Base-by-base conservation (phyloP, 92 coral and sea anemone species). In the Meandrina meandrites region DNA sequence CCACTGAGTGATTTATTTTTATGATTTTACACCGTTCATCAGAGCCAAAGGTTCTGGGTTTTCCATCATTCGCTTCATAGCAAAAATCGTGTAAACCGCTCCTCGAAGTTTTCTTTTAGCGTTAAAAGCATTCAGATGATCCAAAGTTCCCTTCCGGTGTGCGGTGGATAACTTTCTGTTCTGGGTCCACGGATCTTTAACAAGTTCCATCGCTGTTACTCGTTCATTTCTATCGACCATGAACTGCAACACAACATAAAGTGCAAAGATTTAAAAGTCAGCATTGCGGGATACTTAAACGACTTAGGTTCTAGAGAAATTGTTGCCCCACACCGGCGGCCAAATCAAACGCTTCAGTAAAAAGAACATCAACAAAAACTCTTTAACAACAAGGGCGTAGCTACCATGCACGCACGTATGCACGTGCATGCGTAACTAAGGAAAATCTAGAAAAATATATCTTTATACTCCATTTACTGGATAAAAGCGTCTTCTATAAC, bases 81-180 rank as follows among this genome's bases (percentile, higher is more conserved):
- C 95, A 81, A 94, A 88, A 40, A 94, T 92, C 19, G 92, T 91
- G 83, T 86, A 91, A 47, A 93, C 96, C 7, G 92, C 92, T 3
- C 94, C 95, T 54, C 93, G 88, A 6, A 91, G 75, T 78, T 94
- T 94, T 47, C 95, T 87, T 21, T 90, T 93, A 0, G 98, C 94
- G 79, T 94, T 93, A 69, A 94, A 94, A 56, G 92, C 81, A 51
- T 85, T 70, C 56, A 94, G 91, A 37, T 91, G 89, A 69, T 94
- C 95, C 30, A 93, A 75, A 12, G 96, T 94, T 76, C 94, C 89
- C 79, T 89, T 91, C 72, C 94, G 89, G 75, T 94, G 92, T 42
- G 80, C 82, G 72, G 92, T 89, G 36, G 94, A 86, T 70, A 94
- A 81, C 50, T 91, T 88, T 28, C 87, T 86, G 34, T 76, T 82